Evolutionary conservation across 2,797 vertebrate species (phyloP).

Genomic region (Spheniscus humboldti): DNA sequence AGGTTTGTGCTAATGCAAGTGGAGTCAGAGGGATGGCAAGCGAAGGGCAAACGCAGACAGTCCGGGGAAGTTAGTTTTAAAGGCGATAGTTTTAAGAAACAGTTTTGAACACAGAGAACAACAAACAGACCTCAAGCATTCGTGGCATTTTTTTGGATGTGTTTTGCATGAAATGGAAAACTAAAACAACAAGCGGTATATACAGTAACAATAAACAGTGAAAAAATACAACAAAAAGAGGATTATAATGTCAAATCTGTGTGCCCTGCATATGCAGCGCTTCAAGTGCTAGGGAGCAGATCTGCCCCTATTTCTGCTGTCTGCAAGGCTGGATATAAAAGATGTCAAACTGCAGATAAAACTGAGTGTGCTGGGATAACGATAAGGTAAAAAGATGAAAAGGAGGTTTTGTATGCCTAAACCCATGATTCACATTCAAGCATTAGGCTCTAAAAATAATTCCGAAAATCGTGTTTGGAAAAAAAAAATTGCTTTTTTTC

Average conservation of each 20-base stretch:
- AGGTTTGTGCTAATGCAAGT: neutral
- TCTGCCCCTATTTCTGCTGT: conserved; percentile 12
- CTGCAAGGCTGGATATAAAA: neutral
- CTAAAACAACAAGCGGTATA: neutral
- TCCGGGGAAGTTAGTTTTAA: neutral
- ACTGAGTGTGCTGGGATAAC: neutral
- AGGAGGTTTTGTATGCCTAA: neutral
- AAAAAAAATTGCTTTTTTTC: neutral
- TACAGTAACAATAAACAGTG: neutral
- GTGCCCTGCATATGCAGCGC: neutral
- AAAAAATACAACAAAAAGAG: neutral
- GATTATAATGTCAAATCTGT: neutral
- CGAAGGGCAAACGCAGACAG: rapidly evolving
- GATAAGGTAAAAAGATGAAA: conserved; percentile 16
- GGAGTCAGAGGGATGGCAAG: neutral
- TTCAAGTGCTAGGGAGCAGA: neutral
- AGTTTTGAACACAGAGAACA: neutral
- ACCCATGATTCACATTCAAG: neutral
- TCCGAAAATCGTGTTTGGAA: rapidly evolving
- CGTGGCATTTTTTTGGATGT: neutral
- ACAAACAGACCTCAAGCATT: conserved; percentile 3
- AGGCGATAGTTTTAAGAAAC: neutral
- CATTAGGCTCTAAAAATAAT: conserved; percentile 2
- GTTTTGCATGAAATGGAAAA: conserved; percentile 28
- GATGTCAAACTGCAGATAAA: conserved; percentile 28